These are phyloP conservation scores for Hypotaenidia philippensis DNA, from an alignment of 2,797 vertebrate species.

Conservation along the genomic window DNA sequence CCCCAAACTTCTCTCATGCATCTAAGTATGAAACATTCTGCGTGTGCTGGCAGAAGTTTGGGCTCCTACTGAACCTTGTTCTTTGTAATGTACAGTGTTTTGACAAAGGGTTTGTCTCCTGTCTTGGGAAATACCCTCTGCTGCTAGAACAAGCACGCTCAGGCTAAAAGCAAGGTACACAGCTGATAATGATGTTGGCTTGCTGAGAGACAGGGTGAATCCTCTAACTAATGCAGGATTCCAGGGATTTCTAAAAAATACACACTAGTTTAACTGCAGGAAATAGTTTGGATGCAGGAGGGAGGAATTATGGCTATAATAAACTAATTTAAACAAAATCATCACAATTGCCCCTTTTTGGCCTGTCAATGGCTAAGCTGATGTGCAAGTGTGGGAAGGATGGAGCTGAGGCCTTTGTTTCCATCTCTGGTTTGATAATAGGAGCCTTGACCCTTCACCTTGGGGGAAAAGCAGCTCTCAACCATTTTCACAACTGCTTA, in stretches of 20 bases:
- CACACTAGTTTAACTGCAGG: background rate
- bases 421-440: background rate
- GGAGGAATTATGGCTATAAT: background rate
- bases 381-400: background rate
- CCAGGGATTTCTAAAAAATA: conserved; percentile 18
- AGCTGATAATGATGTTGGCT: background rate
- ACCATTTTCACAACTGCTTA: background rate
- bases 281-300: background rate
- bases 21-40: conserved; percentile 38
- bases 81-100: conserved; percentile 33
- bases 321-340: background rate
- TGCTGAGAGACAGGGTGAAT: background rate
- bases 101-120: conserved; percentile 38
- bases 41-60: background rate
- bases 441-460: background rate
- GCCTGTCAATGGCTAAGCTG: background rate
- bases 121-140: conserved; percentile 44
- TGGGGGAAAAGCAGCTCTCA: background rate
- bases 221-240: background rate
- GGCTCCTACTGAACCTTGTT: conserved; percentile 4
- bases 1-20: conserved; percentile 28
- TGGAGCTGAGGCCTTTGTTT: background rate
- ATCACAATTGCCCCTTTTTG: background rate
- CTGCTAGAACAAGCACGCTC: background rate
- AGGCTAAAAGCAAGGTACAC: background rate